Evolutionary conservation across 1,140 invertebrate genomes (phyloP).

Genomic region (Caenorhabditis tropicalis): DNA sequence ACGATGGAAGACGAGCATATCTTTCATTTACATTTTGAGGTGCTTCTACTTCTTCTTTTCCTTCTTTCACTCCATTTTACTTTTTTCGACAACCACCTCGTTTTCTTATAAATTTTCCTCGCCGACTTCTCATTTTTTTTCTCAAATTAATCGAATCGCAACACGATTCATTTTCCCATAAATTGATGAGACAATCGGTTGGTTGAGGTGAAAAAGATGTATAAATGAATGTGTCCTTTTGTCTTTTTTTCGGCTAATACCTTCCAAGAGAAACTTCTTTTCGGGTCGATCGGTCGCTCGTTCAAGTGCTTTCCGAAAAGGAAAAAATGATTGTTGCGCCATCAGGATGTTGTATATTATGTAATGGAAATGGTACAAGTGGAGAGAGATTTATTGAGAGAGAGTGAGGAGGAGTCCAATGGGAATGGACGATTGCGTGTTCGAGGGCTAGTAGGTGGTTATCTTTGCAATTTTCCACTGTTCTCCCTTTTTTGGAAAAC

Average conservation of each 20-base stretch:
- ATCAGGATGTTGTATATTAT: neutral
- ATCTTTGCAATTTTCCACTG: too few relatives aligned
- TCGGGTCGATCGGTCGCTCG: neutral
- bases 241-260: neutral
- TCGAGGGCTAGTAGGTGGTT: neutral
- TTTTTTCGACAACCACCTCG: neutral
- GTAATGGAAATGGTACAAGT: conserved; percentile 31
- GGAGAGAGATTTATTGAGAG: neutral
- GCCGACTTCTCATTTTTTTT: conserved; percentile 29
- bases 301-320: conserved; percentile 29
- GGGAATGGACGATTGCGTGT: neutral
- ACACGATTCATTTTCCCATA: conserved; percentile 3
- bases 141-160: conserved; percentile 30
- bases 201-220: neutral
- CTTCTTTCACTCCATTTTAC: neutral
- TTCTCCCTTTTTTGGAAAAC: too few relatives aligned
- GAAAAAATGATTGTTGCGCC: conserved; percentile 11
- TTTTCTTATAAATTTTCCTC: neutral
- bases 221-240: neutral
- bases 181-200: conserved; percentile 14
- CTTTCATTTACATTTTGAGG: conserved; percentile 47
- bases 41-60: conserved; percentile 28
- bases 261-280: neutral
- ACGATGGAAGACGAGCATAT: neutral
- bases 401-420: neutral